Base-by-base conservation (phyloP, 2,797 vertebrate genomes). In the Labeo calbasu region DNA sequence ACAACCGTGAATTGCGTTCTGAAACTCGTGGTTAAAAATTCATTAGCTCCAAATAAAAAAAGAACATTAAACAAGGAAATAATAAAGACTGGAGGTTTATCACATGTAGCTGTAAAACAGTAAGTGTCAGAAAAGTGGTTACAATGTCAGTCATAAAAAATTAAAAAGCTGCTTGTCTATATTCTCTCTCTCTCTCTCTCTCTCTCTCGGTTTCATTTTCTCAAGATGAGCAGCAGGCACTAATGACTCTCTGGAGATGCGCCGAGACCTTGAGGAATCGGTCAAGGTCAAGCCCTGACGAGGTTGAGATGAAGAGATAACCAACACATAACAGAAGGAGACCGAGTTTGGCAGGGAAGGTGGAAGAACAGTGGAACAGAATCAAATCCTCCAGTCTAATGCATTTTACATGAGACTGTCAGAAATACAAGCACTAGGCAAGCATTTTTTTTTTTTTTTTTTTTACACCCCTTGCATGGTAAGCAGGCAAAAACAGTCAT, bases 111-210 rank as follows among this genome's bases (percentile, higher is more conserved):
- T 72, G 19, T 81, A 43, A 81, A 81, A 71, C 17, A 28, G 15
- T 32, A 71, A 71, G 53, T 81, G 79, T 81, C 79, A 81, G 66
- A 71, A 59, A 81, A 59, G 53, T 71, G 68, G 51, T 81, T 81
- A 71, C 66, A 48, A 71, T 81, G 36, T 71, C 66, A 81, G 23
- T 14, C 17, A 61, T 81, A 59, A 81, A 71, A 25, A 14, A 48
- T 59, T 1, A 0, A 59, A 70, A 71, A 71, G 70, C 13, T 32
- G 46, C 48, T 68, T 46, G 25, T 70, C 21, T 78, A 15, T 66
- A 69, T 51, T 40, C 40, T 59, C 40, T 69, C 53, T 21, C 55
- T 48, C n/a, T 55, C 40, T 14, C 55, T 23, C 11, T 72, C 57
- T 53, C 21, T 13, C 61, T 0, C 32, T 46, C 43, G 43, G 9